Base-by-base conservation (phyloP, 2,113 vertebrate species). In the Mola mola region DNA sequence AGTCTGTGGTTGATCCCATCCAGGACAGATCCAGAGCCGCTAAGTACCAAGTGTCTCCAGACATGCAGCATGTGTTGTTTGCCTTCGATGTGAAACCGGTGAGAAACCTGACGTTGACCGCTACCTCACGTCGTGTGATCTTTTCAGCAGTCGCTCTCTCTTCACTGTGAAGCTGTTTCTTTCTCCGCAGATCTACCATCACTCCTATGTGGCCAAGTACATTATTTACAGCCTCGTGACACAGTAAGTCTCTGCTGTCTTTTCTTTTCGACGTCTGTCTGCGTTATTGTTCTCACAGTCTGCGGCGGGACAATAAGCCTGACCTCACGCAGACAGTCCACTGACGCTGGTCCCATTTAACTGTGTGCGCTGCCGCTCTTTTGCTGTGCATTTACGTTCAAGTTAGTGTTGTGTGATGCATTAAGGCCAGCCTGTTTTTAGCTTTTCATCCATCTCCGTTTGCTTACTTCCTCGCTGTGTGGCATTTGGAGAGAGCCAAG, bases 21-120 rank as follows among this genome's bases (percentile, higher is more conserved):
- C 63, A 99, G 97, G 93, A 94, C 37, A 93, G 92, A 33, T 87
- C 96, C 68, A 93, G 90, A 88, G 95, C 94, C 20, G 75, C 91
- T 86, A 92, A 92, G 69, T 98, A 96, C 4, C 93, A 96, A 74
- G 92, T 99, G 9, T 99, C 97, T 56, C 95, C 96, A 17, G 96
- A 98, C 73, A 84, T 91, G 89, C 91, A 94, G 25, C 94, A 96
- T 0, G 95, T 95, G 0, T 85, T 99, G 5, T 94, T 98, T 51
- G 93, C 95, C 16, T 98, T 96, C 57, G 89, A 94, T 3, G 90
- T 96, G 59, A 93, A 92, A 52, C 93, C 92, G 4, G 97, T 99
- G 87, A 95, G 94, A 72, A 51, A 28, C 25, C 26, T 34, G 2
- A 17, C 21, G 25, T 2, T 1, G 4, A 16, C 6, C 25, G 3